A percentile compares a stretch with the other conserved stretches of the same genome.
These are phyloP conservation scores for Tenrec ecaudatus DNA, from an alignment of 2,113 vertebrate genomes.

Conservation along the genomic window DNA sequence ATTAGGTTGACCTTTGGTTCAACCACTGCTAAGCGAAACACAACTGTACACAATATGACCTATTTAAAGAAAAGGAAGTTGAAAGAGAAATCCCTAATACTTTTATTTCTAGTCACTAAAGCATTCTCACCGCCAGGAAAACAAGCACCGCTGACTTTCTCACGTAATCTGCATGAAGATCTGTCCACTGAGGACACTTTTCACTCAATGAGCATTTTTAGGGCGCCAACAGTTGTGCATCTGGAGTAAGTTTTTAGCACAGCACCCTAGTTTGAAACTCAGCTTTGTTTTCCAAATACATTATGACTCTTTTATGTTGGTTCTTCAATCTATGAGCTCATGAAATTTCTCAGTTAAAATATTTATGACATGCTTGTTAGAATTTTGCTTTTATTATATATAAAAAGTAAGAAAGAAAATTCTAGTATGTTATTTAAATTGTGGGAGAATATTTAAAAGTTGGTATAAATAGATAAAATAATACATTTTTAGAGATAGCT, in stretches of 20 bases:
- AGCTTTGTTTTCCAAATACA: background rate
- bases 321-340: background rate
- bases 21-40: background rate
- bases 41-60: background rate
- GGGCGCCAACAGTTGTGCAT: background rate
- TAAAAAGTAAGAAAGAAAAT: conserved; percentile 9
- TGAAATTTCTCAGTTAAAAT: background rate
- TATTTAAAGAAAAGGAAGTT: background rate
- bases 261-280: background rate
- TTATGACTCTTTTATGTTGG: background rate
- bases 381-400: background rate
- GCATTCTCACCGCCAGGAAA: background rate
- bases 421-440: background rate
- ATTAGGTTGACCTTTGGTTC: background rate
- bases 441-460: conserved; percentile 24
- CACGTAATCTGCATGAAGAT: background rate
- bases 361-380: background rate
- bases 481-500: background rate
- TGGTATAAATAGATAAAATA: background rate
- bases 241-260: background rate
- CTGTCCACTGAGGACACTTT: background rate
- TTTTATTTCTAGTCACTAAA: background rate
- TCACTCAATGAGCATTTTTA: background rate
- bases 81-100: background rate
- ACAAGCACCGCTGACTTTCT: background rate